Evolutionary conservation across 2,888 invertebrate species (phyloP).

Genomic region (Drosophila peninsularis): DNA sequence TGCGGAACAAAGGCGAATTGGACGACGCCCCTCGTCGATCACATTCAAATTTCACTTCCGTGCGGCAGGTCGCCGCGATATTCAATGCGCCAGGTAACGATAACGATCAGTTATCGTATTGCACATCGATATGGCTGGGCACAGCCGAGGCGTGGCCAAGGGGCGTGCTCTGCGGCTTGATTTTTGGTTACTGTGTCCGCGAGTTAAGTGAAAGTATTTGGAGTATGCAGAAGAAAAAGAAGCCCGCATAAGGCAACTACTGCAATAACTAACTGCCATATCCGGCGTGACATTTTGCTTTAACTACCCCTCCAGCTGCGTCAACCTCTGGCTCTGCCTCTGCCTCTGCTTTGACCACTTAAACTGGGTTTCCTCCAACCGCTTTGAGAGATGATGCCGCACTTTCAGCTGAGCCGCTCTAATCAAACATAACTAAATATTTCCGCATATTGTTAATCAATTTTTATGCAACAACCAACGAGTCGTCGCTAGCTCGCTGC

Average conservation of each 20-base stretch:
- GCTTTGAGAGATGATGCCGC: constrained; percentile 45
- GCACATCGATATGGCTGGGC: constrained; percentile 50
- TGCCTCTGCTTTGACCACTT: constrained; percentile 28
- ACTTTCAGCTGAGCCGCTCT: constrained; percentile 26
- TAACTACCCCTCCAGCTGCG: constrained; percentile 10
- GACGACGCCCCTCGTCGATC: constrained; percentile 55
- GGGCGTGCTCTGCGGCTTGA: constrained; percentile 20
- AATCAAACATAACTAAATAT: constrained; percentile 77
- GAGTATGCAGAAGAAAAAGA: neutral
- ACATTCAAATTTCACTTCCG: constrained; percentile 76
- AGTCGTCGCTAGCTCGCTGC: constrained; percentile 12
- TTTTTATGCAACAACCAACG: constrained; percentile 37
- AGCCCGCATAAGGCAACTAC: constrained; percentile 55
- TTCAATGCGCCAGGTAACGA: constrained; percentile 29
- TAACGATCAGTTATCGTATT: constrained; percentile 77
- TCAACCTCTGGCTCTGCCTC: neutral
- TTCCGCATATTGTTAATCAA: constrained; percentile 73
- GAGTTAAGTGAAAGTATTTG: constrained; percentile 45
- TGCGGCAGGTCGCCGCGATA: constrained; percentile 43
- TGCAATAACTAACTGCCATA: constrained; percentile 54
- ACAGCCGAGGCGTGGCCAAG: constrained; percentile 39
- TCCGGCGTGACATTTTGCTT: constrained; percentile 64
- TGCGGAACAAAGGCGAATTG: constrained; percentile 50
- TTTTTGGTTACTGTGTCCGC: constrained; percentile 24
- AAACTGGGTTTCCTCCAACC: constrained; percentile 18